phyloP scores from a whole-genome alignment of 2,888 invertebrate species.

The Ochlodes sylvanus region DNA sequence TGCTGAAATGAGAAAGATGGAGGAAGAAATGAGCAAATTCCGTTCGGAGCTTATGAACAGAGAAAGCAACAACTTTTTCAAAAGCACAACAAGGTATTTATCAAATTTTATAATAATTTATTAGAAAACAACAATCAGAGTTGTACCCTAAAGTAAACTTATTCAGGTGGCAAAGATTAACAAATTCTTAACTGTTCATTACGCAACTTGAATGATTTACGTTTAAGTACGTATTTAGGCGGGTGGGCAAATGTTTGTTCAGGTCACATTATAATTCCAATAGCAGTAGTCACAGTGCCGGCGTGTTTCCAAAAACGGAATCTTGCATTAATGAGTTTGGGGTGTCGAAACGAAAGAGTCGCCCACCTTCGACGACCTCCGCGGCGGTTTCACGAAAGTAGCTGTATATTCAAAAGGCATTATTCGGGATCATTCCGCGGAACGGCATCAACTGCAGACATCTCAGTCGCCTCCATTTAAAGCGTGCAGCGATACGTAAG shows the following conservation, averaged over 20 bases:
- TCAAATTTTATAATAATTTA: conserved; percentile 45
- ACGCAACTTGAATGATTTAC: conserved; percentile 44
- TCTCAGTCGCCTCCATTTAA: conserved; percentile 84
- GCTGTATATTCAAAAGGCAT: conserved; percentile 70
- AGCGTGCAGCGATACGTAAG: conserved; percentile 85
- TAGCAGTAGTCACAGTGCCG: conserved; percentile 62
- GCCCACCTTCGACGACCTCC: conserved; percentile 65
- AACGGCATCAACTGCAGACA: conserved; percentile 82
- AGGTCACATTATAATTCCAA: conserved; percentile 67
- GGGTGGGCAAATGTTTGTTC: conserved; percentile 50
- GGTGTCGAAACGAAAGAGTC: conserved; percentile 77
- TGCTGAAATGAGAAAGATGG: conserved; percentile 99
- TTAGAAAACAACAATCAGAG: neutral
- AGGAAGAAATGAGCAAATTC: conserved; percentile 98
- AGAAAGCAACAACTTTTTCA: conserved; percentile 96
- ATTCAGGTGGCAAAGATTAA: conserved; percentile 30
- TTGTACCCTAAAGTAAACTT: neutral
- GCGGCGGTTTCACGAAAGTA: conserved; percentile 64
- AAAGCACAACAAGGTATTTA: conserved; percentile 93
- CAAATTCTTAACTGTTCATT: conserved; percentile 39
- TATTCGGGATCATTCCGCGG: conserved; percentile 81
- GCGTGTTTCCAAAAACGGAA: conserved; percentile 77
- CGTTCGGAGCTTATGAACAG: conserved; percentile 96
- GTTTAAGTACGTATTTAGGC: conserved; percentile 37
- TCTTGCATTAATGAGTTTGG: conserved; percentile 78